A percentile compares a stretch with the other conserved stretches of the same genome.
Evolutionary conservation across 2,113 vertebrate genomes (phyloP).

Genomic region (Xenus cinereus): DNA sequence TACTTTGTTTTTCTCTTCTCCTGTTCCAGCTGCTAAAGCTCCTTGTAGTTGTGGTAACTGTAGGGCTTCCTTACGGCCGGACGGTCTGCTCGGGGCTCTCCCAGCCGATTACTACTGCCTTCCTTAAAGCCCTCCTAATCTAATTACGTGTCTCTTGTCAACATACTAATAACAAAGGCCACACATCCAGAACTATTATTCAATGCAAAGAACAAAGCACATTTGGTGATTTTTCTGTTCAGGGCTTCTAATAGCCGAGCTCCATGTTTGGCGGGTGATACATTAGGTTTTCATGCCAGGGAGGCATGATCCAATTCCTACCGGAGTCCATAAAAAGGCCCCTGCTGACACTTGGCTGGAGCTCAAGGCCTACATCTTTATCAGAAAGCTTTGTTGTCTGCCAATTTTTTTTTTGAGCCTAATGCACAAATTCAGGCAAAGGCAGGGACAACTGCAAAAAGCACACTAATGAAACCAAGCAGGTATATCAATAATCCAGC

Average conservation of each 20-base stretch:
- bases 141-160: background rate
- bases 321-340: background rate
- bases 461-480: background rate
- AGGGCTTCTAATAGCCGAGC: background rate
- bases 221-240: background rate
- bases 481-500: background rate
- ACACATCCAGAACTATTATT: background rate
- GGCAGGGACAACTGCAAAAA: background rate
- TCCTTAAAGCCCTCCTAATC: slow-evolving; percentile 25
- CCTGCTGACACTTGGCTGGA: slow-evolving; percentile 30
- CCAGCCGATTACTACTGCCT: background rate
- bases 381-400: background rate
- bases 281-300: background rate
- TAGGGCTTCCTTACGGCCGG: background rate
- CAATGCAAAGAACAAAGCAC: background rate
- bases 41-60: background rate
- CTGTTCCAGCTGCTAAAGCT: background rate
- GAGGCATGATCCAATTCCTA: background rate
- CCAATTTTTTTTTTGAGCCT: background rate
- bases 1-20: background rate
- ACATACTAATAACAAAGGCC: background rate
- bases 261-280: background rate
- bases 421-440: background rate
- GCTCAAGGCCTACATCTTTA: slow-evolving; percentile 18
- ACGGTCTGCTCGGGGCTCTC: background rate